phyloP scores from a whole-genome alignment of 2,888 invertebrate species.

The Tuberolachnus salignus region DNA sequence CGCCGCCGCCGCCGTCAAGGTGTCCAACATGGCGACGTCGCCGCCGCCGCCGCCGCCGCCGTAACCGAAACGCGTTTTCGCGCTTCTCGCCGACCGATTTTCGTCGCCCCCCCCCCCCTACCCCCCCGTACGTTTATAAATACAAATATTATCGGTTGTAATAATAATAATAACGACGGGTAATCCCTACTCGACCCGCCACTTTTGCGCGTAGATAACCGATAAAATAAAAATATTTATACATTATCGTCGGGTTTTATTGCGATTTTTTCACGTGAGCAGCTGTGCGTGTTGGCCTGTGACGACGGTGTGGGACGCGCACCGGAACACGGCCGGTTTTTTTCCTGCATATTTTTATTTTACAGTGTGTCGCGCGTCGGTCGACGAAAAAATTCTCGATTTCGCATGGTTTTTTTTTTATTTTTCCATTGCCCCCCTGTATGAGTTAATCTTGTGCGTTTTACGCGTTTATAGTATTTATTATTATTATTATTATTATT shows the following conservation, averaged over 20 bases:
- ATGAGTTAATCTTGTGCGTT: no score
- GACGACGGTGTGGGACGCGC: not conserved
- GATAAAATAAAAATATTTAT: no score
- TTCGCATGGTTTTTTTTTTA: not conserved
- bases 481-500: not conserved
- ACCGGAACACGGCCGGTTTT: not conserved
- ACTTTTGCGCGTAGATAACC: not conserved
- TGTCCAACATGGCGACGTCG: slow-evolving; percentile 47
- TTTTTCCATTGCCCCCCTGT: not conserved
- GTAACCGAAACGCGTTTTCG: slow-evolving; percentile 4
- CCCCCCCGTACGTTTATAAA: no score
- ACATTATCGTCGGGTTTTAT: no score
- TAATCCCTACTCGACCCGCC: no score
- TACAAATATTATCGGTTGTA: no score
- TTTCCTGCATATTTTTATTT: not conserved
- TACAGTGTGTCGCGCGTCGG: slow-evolving; percentile 19
- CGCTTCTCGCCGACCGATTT: not conserved
- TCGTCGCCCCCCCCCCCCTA: not conserved
- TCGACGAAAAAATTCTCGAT: not conserved
- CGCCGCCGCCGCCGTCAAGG: not conserved
- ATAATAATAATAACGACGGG: not conserved
- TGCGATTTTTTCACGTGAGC: no score
- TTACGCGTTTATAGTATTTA: not conserved
- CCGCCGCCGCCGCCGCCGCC: not conserved
- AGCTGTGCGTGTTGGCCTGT: no score